These are phyloP conservation scores for Remorina albescens DNA, from an alignment of 2,797 vertebrate genomes.

Conservation along the genomic window DNA sequence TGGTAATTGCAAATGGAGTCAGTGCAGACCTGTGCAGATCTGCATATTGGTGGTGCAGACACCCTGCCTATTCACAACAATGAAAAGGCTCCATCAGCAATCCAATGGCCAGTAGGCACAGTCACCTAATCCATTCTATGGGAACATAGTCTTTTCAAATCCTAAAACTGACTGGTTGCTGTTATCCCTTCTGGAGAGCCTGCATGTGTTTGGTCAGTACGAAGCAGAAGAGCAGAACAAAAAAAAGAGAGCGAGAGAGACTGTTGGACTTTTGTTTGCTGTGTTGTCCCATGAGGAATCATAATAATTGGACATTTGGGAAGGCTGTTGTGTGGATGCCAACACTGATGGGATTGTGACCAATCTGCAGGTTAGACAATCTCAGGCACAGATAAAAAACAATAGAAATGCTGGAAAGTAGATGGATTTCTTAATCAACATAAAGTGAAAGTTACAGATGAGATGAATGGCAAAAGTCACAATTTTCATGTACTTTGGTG, in stretches of 20 bases:
- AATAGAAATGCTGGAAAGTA: conserved; percentile 19
- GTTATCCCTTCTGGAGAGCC: conserved; percentile 70
- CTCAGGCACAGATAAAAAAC: conserved; percentile 31
- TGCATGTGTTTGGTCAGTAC: conserved; percentile 57
- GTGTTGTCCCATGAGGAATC: conserved; percentile 61
- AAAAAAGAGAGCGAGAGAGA: conserved; percentile 41
- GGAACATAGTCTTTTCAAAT: conserved; percentile 75
- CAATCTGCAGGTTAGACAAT: conserved; percentile 56
- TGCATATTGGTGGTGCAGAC: conserved; percentile 59
- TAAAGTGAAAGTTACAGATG: background rate
- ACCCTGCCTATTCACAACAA: conserved; percentile 79
- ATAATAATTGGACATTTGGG: conserved; percentile 69
- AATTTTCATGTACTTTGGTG: background rate
- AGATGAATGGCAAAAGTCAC: background rate
- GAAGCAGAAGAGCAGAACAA: conserved; percentile 48
- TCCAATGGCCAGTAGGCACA: conserved; percentile 65
- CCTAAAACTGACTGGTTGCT: conserved; percentile 66
- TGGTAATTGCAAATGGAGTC: conserved; percentile 7
- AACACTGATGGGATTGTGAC: conserved; percentile 53
- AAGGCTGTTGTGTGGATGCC: conserved; percentile 43
- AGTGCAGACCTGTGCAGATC: conserved; percentile 48
- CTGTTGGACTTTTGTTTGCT: conserved; percentile 65
- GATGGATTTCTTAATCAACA: background rate
- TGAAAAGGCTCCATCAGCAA: conserved; percentile 84
- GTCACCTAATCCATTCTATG: conserved; percentile 81